A percentile compares a stretch with the other conserved stretches of the same genome.
These are phyloP conservation scores for Drosophila asahinai DNA, from an alignment of 1,140 invertebrate genomes.

Conservation along the genomic window DNA sequence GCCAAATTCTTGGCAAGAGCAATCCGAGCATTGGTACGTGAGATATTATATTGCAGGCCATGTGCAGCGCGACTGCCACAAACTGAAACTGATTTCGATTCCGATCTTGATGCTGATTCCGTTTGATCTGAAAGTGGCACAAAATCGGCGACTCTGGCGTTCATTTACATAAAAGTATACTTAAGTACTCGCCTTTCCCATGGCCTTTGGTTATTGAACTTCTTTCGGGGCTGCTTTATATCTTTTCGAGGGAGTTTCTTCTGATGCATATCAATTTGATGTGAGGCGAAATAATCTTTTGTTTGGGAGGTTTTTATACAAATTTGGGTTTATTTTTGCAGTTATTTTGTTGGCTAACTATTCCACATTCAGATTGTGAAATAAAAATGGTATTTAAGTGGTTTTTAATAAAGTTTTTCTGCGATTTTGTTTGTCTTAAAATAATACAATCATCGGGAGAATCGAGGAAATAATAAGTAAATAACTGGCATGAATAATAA, in stretches of 20 bases:
- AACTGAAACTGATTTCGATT: constrained; percentile 48
- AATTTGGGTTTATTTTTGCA: background rate
- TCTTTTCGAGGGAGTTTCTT: constrained; percentile 2
- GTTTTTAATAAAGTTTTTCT: background rate
- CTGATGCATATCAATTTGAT: constrained; percentile 35
- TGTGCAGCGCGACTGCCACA: constrained; percentile 35
- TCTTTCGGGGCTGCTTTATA: constrained; percentile 1
- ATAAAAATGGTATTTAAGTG: background rate
- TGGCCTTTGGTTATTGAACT: constrained; percentile 33
- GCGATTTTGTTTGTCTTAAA: background rate
- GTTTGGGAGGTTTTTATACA: background rate
- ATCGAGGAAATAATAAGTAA: background rate
- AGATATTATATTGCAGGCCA: constrained; percentile 40
- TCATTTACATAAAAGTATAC: constrained; percentile 33
- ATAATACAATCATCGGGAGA: background rate
- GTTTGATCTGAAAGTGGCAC: constrained; percentile 50
- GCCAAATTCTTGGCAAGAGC: constrained; percentile 28
- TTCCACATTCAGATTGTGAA: background rate
- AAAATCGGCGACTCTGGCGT: constrained; percentile 22
- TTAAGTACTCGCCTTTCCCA: constrained; percentile 36
- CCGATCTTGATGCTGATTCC: constrained; percentile 38
- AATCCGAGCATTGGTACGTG: constrained; percentile 41
- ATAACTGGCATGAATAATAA: background rate
- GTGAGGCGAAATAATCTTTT: constrained; percentile 8
- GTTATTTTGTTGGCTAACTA: background rate